Conservation (phyloP, 2,797 vertebrate species). For the Falco berigora region DNA sequence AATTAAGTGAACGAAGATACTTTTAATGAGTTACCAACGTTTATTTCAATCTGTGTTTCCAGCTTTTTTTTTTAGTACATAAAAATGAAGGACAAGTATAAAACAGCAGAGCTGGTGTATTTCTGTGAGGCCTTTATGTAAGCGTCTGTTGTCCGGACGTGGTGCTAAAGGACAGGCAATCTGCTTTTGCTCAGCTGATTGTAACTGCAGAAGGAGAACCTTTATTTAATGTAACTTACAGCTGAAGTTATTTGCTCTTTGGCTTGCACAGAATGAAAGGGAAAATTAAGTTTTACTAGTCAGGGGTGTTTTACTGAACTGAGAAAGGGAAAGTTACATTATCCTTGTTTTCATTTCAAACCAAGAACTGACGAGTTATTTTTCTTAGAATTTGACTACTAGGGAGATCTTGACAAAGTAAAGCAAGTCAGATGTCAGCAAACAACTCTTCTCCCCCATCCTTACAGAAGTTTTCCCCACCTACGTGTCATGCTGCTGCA, state of each 20-base stretch:
- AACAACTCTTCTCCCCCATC: constrained; percentile 87
- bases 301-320: constrained; percentile 43
- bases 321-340: constrained; percentile 48
- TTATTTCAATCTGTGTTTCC: neutral
- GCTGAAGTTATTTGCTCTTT: constrained; percentile 50
- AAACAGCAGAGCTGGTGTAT: constrained; percentile 32
- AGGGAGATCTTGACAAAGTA: constrained; percentile 41
- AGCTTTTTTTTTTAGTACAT: neutral
- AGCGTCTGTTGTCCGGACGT: constrained; percentile 29
- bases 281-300: constrained; percentile 40
- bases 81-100: constrained; percentile 50
- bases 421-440: constrained; percentile 93
- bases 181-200: constrained; percentile 64
- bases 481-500: constrained; percentile 79
- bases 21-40: neutral
- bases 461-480: constrained; percentile 88
- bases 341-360: neutral
- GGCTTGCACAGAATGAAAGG: constrained; percentile 63
- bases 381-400: constrained; percentile 54
- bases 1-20: constrained; percentile 33
- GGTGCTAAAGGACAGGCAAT: constrained; percentile 57
- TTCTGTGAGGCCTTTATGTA: constrained; percentile 51
- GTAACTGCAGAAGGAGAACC: constrained; percentile 29
- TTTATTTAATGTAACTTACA: constrained; percentile 48
- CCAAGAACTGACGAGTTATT: neutral